These are phyloP conservation scores for Scaptomyza tumidula DNA, from an alignment of 2,888 invertebrate species.

Conservation along the genomic window DNA sequence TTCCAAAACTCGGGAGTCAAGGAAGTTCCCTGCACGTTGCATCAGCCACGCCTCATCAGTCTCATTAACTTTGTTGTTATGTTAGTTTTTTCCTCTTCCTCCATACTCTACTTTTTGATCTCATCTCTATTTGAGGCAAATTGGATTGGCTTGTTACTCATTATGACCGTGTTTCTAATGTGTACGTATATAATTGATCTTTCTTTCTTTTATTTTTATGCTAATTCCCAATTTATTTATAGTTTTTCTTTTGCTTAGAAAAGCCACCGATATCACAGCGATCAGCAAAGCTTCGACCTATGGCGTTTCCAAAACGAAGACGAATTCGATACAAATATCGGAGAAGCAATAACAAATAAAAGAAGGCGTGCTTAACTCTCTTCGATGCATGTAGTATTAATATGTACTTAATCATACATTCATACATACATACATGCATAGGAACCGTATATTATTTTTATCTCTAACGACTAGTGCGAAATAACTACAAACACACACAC, in stretches of 20 bases:
- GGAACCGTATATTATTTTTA: background rate
- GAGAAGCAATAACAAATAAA: background rate
- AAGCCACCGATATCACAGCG: conserved; percentile 49
- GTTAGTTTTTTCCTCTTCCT: conserved; percentile 36
- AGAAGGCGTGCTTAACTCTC: too few relatives aligned
- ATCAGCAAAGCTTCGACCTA: conserved; percentile 60
- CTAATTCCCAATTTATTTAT: background rate
- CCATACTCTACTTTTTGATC: conserved; percentile 45
- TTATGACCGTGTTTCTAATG: conserved; percentile 23
- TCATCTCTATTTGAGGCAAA: conserved; percentile 51
- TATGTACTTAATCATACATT: background rate
- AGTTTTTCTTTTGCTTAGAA: conserved; percentile 48
- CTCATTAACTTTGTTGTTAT: conserved; percentile 91
- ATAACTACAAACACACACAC: background rate
- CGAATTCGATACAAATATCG: conserved; percentile 19
- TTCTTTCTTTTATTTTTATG: background rate
- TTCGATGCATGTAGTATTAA: too few relatives aligned
- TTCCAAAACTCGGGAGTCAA: conserved; percentile 90
- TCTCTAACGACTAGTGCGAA: background rate
- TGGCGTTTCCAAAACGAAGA: conserved; percentile 41
- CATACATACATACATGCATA: background rate
- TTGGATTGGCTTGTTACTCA: conserved; percentile 45
- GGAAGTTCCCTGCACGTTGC: conserved; percentile 86
- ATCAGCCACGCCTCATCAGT: conserved; percentile 88
- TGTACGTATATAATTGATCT: conserved; percentile 32